phyloP scores from a whole-genome alignment of 2,797 vertebrate genomes.

The Catostomus latipinnis region DNA sequence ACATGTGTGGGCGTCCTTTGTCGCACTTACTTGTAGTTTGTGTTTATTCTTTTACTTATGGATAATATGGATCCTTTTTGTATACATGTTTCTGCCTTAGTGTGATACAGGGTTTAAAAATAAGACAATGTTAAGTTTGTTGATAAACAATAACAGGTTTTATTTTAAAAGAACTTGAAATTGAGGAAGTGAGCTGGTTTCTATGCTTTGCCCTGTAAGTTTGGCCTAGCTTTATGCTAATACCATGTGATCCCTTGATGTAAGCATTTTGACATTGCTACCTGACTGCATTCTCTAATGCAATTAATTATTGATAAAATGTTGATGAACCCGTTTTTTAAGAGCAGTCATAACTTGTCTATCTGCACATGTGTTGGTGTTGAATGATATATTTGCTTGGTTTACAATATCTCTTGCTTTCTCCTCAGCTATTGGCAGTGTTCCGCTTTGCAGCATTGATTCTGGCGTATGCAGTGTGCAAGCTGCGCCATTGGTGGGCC shows the following conservation, averaged over 20 bases:
- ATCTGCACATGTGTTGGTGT: not conserved
- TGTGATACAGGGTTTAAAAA: not conserved
- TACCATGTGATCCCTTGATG: not conserved
- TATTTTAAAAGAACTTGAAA: not conserved
- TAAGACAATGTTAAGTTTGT: not conserved
- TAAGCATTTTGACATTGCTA: conserved; percentile 1
- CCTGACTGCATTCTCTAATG: not conserved
- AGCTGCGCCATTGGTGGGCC: conserved; percentile 94
- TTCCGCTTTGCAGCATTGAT: conserved; percentile 92
- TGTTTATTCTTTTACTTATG: not conserved
- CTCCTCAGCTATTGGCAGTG: conserved; percentile 87
- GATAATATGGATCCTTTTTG: not conserved
- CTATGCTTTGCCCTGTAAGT: not conserved
- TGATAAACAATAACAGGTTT: not conserved
- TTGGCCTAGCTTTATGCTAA: not conserved
- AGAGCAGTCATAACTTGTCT: not conserved
- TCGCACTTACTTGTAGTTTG: too few relatives aligned
- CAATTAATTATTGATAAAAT: not conserved
- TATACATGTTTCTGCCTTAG: not conserved
- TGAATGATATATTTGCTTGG: not conserved
- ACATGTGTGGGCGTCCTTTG: not conserved
- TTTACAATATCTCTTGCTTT: not conserved
- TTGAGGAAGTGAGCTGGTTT: not conserved
- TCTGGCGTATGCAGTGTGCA: conserved; percentile 92
- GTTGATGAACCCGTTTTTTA: not conserved